Conservation (phyloP, 35 echinoderm and acorn worm species). For the Ophiothrix spiculata region DNA sequence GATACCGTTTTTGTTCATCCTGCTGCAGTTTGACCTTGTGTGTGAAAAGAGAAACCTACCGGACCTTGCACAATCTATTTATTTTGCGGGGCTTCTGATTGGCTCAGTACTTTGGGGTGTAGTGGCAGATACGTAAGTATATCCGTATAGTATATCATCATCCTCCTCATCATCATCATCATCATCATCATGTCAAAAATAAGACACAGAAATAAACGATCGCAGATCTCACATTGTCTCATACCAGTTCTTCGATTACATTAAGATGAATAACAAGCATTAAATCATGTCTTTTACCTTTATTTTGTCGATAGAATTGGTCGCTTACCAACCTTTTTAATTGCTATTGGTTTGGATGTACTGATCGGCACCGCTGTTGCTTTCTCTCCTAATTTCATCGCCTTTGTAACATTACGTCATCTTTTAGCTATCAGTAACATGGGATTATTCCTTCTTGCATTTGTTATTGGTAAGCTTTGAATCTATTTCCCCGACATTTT, state of each 20-base stretch:
- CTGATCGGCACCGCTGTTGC: conserved; percentile 34
- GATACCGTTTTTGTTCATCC: too few species aligned
- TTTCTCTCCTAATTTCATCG: conserved; percentile 36
- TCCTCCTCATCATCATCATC: too few species aligned
- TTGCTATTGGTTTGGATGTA: conserved; percentile 13
- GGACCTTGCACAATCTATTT: conserved; percentile 46
- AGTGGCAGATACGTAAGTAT: conserved; percentile 53
- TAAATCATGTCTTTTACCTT: background rate
- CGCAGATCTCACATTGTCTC: background rate
- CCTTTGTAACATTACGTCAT: conserved; percentile 22
- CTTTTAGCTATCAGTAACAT: conserved; percentile 44
- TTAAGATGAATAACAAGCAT: background rate
- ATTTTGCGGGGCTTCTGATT: conserved; percentile 42
- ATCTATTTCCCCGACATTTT: too few species aligned
- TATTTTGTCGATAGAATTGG: conserved; percentile 45
- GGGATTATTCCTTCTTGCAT: conserved; percentile 64
- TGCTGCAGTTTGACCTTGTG: conserved; percentile 71
- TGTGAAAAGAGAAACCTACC: conserved; percentile 28
- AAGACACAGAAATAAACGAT: too few species aligned
- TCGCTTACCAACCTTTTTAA: conserved; percentile 47
- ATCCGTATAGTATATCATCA: too few species aligned
- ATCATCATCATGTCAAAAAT: too few species aligned
- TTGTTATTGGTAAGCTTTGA: conserved; percentile 74
- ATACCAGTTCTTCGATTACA: background rate
- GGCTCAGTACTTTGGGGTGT: conserved; percentile 48